Conservation (phyloP, 2,113 vertebrate species). For the Megatriorchis doriae region DNA sequence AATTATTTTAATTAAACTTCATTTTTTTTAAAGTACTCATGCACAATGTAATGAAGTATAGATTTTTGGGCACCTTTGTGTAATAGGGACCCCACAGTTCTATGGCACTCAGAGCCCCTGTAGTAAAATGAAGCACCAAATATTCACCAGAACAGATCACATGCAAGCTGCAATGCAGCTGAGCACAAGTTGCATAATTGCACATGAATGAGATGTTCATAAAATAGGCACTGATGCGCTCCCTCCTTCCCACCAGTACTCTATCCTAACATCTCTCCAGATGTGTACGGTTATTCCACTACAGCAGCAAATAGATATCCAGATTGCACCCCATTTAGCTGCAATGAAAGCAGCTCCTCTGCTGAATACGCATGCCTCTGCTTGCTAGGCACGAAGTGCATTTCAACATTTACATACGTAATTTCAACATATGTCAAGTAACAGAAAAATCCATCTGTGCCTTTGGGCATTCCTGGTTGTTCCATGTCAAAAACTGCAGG, state of each 20-base stretch:
- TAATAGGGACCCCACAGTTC: not conserved
- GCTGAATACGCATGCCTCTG: not conserved
- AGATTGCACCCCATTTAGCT: not conserved
- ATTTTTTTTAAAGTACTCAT: not conserved
- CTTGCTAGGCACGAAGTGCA: not conserved
- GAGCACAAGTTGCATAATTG: constrained; percentile 1
- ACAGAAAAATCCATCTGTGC: not conserved
- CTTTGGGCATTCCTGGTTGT: not conserved
- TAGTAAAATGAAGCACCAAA: not conserved
- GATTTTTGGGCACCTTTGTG: not conserved
- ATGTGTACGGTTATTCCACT: not conserved
- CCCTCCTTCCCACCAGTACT: constrained; percentile 3
- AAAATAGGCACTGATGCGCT: not conserved
- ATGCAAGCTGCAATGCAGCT: not conserved
- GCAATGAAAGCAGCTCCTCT: constrained; percentile 20
- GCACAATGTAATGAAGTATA: not conserved
- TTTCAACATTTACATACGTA: not conserved
- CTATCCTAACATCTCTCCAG: constrained; percentile 3
- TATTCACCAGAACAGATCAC: not conserved
- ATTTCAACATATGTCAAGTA: not conserved
- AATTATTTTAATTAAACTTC: not conserved
- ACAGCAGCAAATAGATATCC: not conserved
- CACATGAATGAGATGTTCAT: not conserved
- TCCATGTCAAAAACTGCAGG: not conserved
- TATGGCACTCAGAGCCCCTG: not conserved